A percentile compares a stretch with the other conserved stretches of the same genome.
Evolutionary conservation across 2,797 vertebrate species (phyloP).

Genomic region (Hydrophis major): DNA sequence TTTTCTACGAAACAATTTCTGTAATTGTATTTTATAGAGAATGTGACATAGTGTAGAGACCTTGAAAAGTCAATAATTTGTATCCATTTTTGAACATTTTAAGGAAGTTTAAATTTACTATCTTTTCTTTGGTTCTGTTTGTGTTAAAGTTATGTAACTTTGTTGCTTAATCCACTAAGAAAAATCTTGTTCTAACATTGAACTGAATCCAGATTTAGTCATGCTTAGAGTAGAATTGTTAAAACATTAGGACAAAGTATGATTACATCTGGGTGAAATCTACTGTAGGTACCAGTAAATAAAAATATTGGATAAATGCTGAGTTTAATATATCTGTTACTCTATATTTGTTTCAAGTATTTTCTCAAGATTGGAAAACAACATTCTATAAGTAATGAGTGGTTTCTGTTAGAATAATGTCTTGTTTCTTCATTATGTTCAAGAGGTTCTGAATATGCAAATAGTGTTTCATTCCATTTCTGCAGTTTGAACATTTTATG

Average conservation of each 20-base stretch:
- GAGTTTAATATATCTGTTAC: background rate
- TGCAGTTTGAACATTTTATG: background rate
- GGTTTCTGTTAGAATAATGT: background rate
- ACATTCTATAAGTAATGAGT: background rate
- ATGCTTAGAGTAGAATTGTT: background rate
- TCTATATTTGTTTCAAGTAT: background rate
- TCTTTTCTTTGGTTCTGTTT: background rate
- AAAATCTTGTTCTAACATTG: conserved; percentile 2
- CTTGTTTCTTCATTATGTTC: too few relatives aligned
- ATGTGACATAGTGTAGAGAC: background rate
- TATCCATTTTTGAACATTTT: background rate
- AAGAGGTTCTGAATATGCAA: background rate
- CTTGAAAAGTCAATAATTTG: background rate
- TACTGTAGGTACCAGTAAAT: background rate
- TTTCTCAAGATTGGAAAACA: background rate
- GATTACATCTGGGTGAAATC: background rate
- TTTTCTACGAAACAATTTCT: background rate
- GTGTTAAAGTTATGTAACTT: conserved; percentile 10
- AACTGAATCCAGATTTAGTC: background rate
- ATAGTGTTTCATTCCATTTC: background rate
- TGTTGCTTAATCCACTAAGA: background rate
- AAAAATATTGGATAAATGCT: background rate
- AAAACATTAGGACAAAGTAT: background rate
- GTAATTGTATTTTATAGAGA: conserved; percentile 5
- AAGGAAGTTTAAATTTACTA: background rate